These are phyloP conservation scores for Drosophila ogumai DNA, from an alignment of 1,140 invertebrate species.

Conservation along the genomic window DNA sequence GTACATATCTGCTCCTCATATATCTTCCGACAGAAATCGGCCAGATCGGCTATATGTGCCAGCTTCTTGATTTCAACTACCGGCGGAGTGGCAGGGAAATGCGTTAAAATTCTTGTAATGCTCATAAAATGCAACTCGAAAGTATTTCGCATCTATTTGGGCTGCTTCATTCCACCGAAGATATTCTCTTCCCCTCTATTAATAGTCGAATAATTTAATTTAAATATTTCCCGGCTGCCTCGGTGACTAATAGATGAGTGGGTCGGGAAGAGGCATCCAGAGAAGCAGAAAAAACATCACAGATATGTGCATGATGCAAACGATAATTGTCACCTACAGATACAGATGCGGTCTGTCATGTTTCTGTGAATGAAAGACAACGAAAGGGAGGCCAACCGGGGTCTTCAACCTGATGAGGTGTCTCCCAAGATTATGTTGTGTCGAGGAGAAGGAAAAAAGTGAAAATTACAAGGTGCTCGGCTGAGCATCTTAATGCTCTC, in stretches of 20 bases:
- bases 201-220: conserved; percentile 45
- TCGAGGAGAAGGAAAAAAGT: not conserved
- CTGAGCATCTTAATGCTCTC: not conserved
- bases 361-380: conserved; percentile 39
- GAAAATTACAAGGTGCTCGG: conserved; percentile 9
- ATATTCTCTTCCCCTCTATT: conserved; percentile 36
- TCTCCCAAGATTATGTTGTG: conserved; percentile 11
- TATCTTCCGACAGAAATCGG: conserved; percentile 65
- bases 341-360: conserved; percentile 50
- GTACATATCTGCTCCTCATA: conserved; percentile 30
- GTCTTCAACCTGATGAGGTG: conserved; percentile 41
- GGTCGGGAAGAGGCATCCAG: conserved; percentile 23
- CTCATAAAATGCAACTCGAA: conserved; percentile 44
- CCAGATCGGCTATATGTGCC: conserved; percentile 32
- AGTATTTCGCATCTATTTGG: conserved; percentile 45
- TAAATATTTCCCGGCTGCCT: conserved; percentile 30
- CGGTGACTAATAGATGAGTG: conserved; percentile 56
- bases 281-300: conserved; percentile 5
- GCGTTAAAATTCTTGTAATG: conserved; percentile 51
- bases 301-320: conserved; percentile 36
- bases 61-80: conserved; percentile 30
- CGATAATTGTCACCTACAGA: conserved; percentile 48
- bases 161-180: conserved; percentile 23
- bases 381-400: conserved; percentile 28
- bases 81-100: conserved; percentile 24